phyloP scores from a whole-genome alignment of 2,797 vertebrate species.

The Phataginus tetradactyla region DNA sequence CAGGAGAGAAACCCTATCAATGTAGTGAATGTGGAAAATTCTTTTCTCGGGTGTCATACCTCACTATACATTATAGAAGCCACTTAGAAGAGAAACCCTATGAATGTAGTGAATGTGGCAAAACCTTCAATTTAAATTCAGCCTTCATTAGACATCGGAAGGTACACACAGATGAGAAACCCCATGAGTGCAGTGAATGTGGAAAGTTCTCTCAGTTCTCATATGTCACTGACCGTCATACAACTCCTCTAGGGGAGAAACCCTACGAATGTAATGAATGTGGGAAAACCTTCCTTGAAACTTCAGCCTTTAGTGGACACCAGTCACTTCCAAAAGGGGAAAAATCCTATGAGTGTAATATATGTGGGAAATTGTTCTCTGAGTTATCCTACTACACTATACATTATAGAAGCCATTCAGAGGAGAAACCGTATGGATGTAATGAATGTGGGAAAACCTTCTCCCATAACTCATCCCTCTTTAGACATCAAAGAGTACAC shows the following conservation, averaged over 20 bases:
- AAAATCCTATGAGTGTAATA: slow-evolving; percentile 73
- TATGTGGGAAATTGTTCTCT: slow-evolving; percentile 73
- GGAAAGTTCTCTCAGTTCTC: slow-evolving; percentile 65
- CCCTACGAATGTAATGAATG: slow-evolving; percentile 67
- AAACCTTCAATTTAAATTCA: slow-evolving; percentile 80
- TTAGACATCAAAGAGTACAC: slow-evolving; percentile 71
- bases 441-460: slow-evolving; percentile 76
- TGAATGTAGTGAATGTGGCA: slow-evolving; percentile 78
- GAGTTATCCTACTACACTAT: slow-evolving; percentile 52
- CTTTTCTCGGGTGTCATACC: slow-evolving; percentile 78
- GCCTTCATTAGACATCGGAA: slow-evolving; percentile 77
- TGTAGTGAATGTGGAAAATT: slow-evolving; percentile 78
- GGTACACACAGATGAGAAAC: slow-evolving; percentile 76
- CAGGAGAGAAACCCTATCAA: slow-evolving; percentile 79
- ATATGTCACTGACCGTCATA: slow-evolving; percentile 49
- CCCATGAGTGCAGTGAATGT: slow-evolving; percentile 74
- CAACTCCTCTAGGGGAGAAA: slow-evolving; percentile 54
- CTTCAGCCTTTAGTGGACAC: slow-evolving; percentile 17
- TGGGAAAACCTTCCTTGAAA: slow-evolving; percentile 64
- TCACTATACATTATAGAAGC: slow-evolving; percentile 80
- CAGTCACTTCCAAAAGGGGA: slow-evolving; percentile 57
- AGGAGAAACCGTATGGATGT: slow-evolving; percentile 77
- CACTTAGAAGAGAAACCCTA: slow-evolving; percentile 78
- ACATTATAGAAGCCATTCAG: slow-evolving; percentile 71
- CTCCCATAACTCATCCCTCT: slow-evolving; percentile 75